Evolutionary conservation across 2,888 invertebrate genomes (phyloP).

Genomic region (Drosophila subquinaria): DNA sequence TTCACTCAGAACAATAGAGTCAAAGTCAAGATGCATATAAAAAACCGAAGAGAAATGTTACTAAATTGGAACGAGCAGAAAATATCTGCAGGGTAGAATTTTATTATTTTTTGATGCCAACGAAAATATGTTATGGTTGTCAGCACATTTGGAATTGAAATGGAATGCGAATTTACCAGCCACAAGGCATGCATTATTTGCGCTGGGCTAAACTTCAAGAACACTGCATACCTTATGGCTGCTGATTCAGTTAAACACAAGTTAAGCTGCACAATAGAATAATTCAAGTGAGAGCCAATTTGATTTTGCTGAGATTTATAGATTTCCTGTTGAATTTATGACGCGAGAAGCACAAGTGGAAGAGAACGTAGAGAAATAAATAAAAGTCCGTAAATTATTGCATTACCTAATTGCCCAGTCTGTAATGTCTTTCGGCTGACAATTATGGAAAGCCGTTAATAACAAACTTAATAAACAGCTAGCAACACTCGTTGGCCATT

Average conservation of each 20-base stretch:
- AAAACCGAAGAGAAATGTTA: constrained; percentile 11
- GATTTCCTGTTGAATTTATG: constrained; percentile 8
- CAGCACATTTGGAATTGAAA: constrained; percentile 69
- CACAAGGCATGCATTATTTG: constrained; percentile 41
- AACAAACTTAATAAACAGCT: constrained; percentile 54
- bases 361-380: constrained; percentile 18
- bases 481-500: constrained; percentile 38
- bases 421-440: constrained; percentile 19
- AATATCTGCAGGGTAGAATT: constrained; percentile 26
- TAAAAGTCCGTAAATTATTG: constrained; percentile 32
- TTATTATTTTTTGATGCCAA: constrained; percentile 39
- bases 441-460: constrained; percentile 42
- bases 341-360: background rate
- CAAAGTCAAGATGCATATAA: constrained; percentile 30
- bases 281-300: constrained; percentile 2
- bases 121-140: constrained; percentile 47
- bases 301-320: constrained; percentile 15
- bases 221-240: constrained; percentile 31
- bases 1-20: constrained; percentile 33
- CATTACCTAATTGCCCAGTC: constrained; percentile 31
- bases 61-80: constrained; percentile 45
- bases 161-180: constrained; percentile 40
- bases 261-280: constrained; percentile 15
- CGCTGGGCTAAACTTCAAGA: constrained; percentile 30
- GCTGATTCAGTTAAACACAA: constrained; percentile 46